A percentile compares a stretch with the other conserved stretches of the same genome.
phyloP scores from a whole-genome alignment of 2,888 invertebrate species.

The Isoperla grammatica region DNA sequence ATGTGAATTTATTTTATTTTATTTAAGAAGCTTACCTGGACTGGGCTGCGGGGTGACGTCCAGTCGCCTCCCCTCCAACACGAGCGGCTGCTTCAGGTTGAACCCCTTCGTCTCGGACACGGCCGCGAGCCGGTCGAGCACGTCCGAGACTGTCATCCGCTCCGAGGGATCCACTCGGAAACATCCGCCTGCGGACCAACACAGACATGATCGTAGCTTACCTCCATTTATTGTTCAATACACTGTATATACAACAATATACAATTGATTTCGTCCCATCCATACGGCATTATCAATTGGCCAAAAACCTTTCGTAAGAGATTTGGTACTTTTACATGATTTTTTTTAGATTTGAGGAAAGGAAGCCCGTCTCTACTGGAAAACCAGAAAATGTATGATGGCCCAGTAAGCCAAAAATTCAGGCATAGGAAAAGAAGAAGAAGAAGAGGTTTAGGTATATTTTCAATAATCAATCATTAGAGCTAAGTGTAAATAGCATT shows the following conservation, averaged over 20 bases:
- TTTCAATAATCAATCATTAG: too few species aligned
- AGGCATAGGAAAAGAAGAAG: too few species aligned
- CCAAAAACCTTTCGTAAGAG: too few species aligned
- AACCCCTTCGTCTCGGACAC: conserved; percentile 81
- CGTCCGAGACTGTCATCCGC: conserved; percentile 69
- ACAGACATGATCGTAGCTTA: not conserved
- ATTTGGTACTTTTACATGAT: too few species aligned
- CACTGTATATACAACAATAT: not conserved
- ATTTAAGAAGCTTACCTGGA: conserved; percentile 35
- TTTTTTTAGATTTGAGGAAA: too few species aligned
- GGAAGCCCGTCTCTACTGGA: too few species aligned
- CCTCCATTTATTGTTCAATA: not conserved
- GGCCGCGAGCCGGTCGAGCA: conserved; percentile 81
- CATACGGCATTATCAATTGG: too few species aligned
- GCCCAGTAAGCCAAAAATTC: too few species aligned
- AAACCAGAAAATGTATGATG: too few species aligned
- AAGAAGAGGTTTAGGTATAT: too few species aligned
- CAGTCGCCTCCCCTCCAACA: conserved; percentile 53
- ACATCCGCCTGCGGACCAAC: conserved; percentile 60
- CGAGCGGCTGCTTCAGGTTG: conserved; percentile 73
- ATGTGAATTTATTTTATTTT: too few species aligned
- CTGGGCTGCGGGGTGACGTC: conserved; percentile 37
- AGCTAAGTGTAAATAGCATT: too few species aligned
- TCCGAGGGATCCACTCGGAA: conserved; percentile 76
- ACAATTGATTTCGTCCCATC: not conserved